Conservation (phyloP, 2,888 invertebrate genomes). For the Neoitamus cyanurus region DNA sequence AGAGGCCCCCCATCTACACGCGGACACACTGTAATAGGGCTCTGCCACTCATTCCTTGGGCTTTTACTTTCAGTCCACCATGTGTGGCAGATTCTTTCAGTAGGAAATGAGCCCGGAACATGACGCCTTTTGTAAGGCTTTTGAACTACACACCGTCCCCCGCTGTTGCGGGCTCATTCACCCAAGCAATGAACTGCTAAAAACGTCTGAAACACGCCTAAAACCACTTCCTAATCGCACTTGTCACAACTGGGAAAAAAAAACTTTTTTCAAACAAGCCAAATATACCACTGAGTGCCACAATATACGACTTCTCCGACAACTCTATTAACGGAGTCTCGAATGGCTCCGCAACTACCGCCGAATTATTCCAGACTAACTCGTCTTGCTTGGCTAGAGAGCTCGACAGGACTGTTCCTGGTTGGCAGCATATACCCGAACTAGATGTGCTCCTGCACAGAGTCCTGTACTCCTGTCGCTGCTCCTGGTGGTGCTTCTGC, state of each 20-base stretch:
- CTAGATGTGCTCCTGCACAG: slow-evolving; percentile 4
- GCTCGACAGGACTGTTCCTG: slow-evolving; percentile 5
- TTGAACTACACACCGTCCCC: not conserved
- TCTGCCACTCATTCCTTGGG: not conserved
- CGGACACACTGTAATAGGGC: not conserved
- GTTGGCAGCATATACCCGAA: slow-evolving; percentile 4
- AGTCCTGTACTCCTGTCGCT: slow-evolving; percentile 1
- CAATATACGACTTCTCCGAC: not conserved
- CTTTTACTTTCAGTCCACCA: slow-evolving; percentile 18
- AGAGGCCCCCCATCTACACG: not conserved
- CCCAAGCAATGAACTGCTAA: not conserved
- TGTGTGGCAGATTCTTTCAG: slow-evolving; percentile 12
- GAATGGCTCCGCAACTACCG: slow-evolving; percentile 13
- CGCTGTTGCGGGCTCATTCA: not conserved
- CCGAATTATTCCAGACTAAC: slow-evolving; percentile 37
- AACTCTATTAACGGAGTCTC: not conserved
- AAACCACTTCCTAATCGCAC: slow-evolving; percentile 18
- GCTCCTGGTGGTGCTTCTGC: not conserved
- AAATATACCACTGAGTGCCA: slow-evolving; percentile 1
- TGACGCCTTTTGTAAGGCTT: slow-evolving; percentile 1
- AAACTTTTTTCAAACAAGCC: not conserved
- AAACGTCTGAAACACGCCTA: not conserved
- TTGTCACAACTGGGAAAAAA: not conserved
- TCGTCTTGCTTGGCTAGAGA: slow-evolving; percentile 21
- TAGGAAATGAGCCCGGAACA: not conserved